A percentile compares a stretch with the other conserved stretches of the same genome.
phyloP scores from a whole-genome alignment of 2,888 invertebrate species.

The Rhamnusium bicolor region DNA sequence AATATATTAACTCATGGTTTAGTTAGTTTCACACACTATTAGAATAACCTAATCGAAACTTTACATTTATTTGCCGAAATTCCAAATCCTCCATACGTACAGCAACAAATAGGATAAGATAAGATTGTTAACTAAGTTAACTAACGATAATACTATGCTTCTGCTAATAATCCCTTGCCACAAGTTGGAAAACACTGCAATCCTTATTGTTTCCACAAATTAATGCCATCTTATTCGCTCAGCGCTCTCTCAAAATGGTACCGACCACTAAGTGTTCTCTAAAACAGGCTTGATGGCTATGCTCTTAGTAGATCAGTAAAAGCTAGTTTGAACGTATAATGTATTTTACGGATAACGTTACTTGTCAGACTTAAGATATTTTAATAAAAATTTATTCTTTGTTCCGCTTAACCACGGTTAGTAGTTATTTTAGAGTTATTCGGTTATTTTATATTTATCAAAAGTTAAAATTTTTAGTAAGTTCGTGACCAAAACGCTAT shows the following conservation, averaged over 20 bases:
- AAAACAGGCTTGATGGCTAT: slow-evolving; percentile 1
- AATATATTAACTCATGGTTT: too few species aligned
- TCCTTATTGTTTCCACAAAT: slow-evolving; percentile 48
- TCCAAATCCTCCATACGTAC: slow-evolving; percentile 33
- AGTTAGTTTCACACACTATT: too few species aligned
- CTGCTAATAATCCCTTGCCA: slow-evolving; percentile 53
- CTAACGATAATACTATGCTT: slow-evolving; percentile 54
- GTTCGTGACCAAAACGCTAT: too few species aligned
- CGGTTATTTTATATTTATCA: too few species aligned
- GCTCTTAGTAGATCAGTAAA: neutral
- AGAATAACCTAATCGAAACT: too few species aligned
- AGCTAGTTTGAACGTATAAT: neutral
- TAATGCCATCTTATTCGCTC: slow-evolving; percentile 40
- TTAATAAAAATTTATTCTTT: too few species aligned
- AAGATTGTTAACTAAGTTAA: slow-evolving; percentile 50
- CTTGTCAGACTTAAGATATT: neutral
- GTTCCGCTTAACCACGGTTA: too few species aligned
- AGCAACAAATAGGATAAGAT: slow-evolving; percentile 39
- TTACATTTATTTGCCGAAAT: slow-evolving; percentile 27
- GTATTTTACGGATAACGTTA: neutral
- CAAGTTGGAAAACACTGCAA: slow-evolving; percentile 57
- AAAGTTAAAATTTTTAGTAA: too few species aligned
- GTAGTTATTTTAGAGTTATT: too few species aligned
- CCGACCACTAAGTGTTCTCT: slow-evolving; percentile 16
- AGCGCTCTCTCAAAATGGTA: slow-evolving; percentile 14